Base-by-base conservation (phyloP, 2,113 vertebrate species). In the Hypocryptadius cinnamomeus region DNA sequence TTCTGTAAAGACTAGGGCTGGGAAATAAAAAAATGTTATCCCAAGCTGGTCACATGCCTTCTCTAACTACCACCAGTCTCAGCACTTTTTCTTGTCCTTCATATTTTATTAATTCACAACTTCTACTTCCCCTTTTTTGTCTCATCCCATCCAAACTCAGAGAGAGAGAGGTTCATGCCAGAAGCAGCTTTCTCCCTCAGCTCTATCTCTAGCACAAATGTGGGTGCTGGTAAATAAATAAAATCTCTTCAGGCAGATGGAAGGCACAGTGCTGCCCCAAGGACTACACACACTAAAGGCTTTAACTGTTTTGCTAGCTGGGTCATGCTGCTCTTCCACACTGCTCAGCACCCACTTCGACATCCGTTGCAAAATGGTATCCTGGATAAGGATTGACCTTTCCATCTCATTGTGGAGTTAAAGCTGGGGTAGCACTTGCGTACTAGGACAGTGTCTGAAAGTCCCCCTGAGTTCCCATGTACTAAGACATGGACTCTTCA, bases 341-440 rank as follows among this genome's bases (percentile, higher is more conserved):
- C 1, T 3, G 33, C 51, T 84, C 72, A 83, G 47, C 64, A 66
- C 12, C 31, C 19, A 15, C 37, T 71, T 83, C 4, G 0, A 15
- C 17, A 39, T 61, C 19, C 35, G 25, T 15, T 70, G 27, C 16
- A 54, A 47, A 56, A 64, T 15, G 23, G 3, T 19, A 5, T 48
- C 40, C 48, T 2, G 1, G 25, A 28, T 60, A 61, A 85, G 31
- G 18, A 35, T 14, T 73, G n/a, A 70, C 42, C 37, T 79, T 89
- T 85, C 42, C 39, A 20, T 73, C 22, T 56, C 22, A 6, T 27
- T 66, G 7, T 17, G 35, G 9, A 78, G 13, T 45, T 54, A 42
- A 35, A 73, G 39, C 17, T 1, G 3, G 15, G 48, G 15, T n/a
- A 60, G 11, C 18, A 47, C 7, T 69, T 45, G 17, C 1, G 0